Conservation (phyloP, 2,888 invertebrate genomes). For the Cheilosia impressa region DNA sequence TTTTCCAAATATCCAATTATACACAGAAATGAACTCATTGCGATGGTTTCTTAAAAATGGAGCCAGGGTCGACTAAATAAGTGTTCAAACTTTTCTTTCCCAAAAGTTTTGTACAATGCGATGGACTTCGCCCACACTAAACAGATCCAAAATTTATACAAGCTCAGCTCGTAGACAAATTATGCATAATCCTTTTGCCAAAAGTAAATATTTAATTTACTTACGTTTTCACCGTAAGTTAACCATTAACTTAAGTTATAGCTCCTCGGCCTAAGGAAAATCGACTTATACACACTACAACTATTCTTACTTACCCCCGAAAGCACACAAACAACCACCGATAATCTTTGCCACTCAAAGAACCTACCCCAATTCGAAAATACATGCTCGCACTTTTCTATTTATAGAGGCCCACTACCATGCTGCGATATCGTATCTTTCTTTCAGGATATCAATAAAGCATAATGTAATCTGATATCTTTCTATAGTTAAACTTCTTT, state of each 20-base stretch:
- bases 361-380: conserved; percentile 52
- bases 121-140: not conserved
- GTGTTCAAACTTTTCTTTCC: not conserved
- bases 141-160: not conserved
- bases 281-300: conserved; percentile 2
- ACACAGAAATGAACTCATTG: no score
- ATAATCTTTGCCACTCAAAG: not conserved
- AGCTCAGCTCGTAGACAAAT: conserved; percentile 2
- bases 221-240: conserved; percentile 24
- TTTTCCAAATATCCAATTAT: no score
- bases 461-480: conserved; percentile 67
- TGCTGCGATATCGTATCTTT: conserved; percentile 5
- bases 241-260: conserved; percentile 11
- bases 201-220: conserved; percentile 25
- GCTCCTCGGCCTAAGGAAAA: not conserved
- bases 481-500: conserved; percentile 39
- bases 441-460: conserved; percentile 65
- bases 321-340: not conserved
- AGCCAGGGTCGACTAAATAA: not conserved
- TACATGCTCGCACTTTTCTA: conserved; percentile 22
- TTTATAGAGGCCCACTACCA: conserved; percentile 19
- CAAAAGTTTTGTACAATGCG: not conserved
- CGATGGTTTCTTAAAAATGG: no score
- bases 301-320: not conserved
- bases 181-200: conserved; percentile 8